These are phyloP conservation scores for Trinorchestia longiramus DNA, from an alignment of 1,140 invertebrate genomes.

Conservation along the genomic window DNA sequence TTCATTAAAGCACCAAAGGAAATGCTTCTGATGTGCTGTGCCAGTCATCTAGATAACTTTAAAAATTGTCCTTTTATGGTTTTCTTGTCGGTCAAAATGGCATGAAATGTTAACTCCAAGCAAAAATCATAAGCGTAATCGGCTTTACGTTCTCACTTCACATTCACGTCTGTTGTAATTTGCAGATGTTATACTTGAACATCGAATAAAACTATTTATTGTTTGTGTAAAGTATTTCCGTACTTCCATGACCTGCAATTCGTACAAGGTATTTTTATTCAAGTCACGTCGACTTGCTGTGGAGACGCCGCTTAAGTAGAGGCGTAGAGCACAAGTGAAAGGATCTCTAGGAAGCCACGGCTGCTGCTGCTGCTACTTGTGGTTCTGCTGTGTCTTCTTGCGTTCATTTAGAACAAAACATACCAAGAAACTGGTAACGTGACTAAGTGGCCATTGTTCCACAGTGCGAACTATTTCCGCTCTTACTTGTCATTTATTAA, in stretches of 20 bases:
- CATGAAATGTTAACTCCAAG: neutral
- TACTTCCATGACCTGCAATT: neutral
- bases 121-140: neutral
- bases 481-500: neutral
- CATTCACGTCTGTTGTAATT: neutral
- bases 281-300: neutral
- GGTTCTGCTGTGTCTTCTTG: neutral
- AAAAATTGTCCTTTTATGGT: neutral
- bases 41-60: neutral
- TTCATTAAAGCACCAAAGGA: too few species aligned
- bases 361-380: neutral
- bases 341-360: neutral
- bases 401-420: neutral
- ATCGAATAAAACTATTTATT: neutral
- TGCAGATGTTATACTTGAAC: neutral
- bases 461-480: neutral
- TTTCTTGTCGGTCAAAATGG: neutral
- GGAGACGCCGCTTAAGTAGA: neutral
- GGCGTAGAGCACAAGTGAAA: constrained; percentile 2
- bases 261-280: neutral
- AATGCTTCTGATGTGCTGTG: too few species aligned
- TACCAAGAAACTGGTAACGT: constrained; percentile 17
- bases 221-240: neutral
- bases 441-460: neutral
- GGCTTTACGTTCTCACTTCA: too few species aligned